Conservation (phyloP, 2,113 vertebrate species). For the Saguinus imperator region DNA sequence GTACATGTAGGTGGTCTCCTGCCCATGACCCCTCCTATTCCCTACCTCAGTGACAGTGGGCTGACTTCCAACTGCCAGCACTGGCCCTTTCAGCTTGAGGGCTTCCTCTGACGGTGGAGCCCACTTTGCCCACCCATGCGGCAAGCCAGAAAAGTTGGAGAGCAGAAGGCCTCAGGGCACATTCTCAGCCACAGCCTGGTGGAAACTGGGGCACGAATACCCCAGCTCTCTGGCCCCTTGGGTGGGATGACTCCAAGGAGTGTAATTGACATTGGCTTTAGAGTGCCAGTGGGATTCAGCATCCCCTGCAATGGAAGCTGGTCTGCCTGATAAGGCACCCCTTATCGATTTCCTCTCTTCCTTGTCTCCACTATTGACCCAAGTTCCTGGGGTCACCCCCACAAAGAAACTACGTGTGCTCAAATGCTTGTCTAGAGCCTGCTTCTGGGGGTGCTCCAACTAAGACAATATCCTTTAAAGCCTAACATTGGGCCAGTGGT, state of each 20-base stretch:
- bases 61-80: not conserved
- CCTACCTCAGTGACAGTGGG: not conserved
- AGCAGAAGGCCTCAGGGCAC: not conserved
- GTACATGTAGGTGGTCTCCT: not conserved
- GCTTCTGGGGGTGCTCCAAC: not conserved
- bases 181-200: not conserved
- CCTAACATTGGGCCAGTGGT: not conserved
- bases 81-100: not conserved
- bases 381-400: not conserved
- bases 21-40: not conserved
- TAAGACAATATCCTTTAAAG: not conserved
- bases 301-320: not conserved
- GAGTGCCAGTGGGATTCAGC: not conserved
- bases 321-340: not conserved
- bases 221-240: not conserved
- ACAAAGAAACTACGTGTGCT: not conserved
- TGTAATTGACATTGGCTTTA: not conserved
- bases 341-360: not conserved
- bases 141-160: not conserved
- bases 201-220: not conserved
- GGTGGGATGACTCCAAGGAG: too few species aligned
- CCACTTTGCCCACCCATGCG: not conserved
- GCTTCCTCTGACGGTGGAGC: not conserved
- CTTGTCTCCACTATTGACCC: not conserved
- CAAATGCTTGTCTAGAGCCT: not conserved